phyloP scores from a whole-genome alignment of 2,888 invertebrate species.

The Drosophila fungiperda region DNA sequence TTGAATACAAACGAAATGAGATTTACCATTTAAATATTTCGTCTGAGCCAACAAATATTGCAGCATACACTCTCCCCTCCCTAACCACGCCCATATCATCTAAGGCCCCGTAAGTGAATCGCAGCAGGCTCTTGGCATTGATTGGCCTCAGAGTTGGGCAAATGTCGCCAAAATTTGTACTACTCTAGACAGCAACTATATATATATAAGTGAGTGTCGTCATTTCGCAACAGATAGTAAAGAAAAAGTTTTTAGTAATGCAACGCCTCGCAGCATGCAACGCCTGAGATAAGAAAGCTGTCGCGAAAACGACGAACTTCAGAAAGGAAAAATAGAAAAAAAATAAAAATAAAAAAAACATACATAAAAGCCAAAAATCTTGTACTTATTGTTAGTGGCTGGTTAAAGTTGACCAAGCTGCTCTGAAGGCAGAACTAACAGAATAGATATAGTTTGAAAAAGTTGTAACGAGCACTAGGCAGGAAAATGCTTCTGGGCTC shows the following conservation, averaged over 20 bases:
- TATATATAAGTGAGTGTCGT: slow-evolving; percentile 25
- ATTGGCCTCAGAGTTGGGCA: slow-evolving; percentile 45
- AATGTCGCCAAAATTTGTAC: slow-evolving; percentile 35
- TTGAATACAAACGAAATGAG: background rate
- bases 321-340: slow-evolving; percentile 1
- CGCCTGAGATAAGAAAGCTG: slow-evolving; percentile 38
- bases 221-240: slow-evolving; percentile 11
- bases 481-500: background rate
- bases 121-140: slow-evolving; percentile 50
- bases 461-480: slow-evolving; percentile 6
- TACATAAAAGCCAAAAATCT: slow-evolving; percentile 20
- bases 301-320: slow-evolving; percentile 21
- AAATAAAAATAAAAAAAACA: background rate
- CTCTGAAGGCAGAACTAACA: slow-evolving; percentile 15
- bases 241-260: slow-evolving; percentile 35
- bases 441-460: slow-evolving; percentile 15
- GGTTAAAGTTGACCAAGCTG: slow-evolving; percentile 29
- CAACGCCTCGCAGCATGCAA: slow-evolving; percentile 44
- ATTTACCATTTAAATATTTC: background rate
- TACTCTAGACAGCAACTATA: slow-evolving; percentile 23
- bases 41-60: background rate
- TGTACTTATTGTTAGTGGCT: slow-evolving; percentile 32
- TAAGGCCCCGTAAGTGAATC: background rate
- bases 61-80: background rate
- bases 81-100: slow-evolving; percentile 22